phyloP scores from a whole-genome alignment of 2,113 vertebrate species.

The Anolis carolinensis region DNA sequence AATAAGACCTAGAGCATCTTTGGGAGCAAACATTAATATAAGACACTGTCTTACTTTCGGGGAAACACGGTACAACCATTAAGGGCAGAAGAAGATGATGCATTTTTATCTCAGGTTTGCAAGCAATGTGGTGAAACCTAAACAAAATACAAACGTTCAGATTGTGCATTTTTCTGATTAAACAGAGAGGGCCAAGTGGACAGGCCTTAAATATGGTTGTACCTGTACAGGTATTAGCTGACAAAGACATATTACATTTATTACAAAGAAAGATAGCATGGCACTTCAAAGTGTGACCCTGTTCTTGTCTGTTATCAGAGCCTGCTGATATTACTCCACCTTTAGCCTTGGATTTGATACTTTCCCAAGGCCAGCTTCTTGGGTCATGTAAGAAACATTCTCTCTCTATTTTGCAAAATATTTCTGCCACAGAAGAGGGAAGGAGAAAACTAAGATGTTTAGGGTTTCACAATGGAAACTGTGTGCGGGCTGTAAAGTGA shows the following conservation, averaged over 20 bases:
- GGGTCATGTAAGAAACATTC: background rate
- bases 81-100: background rate
- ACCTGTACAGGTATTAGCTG: background rate
- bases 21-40: no score
- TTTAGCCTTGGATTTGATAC: background rate
- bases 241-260: background rate
- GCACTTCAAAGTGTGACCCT: background rate
- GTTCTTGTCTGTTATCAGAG: background rate
- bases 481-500: no score
- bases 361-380: background rate
- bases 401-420: background rate
- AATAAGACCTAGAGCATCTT: no score
- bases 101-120: background rate
- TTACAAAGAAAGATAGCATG: background rate
- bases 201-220: background rate
- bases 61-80: no score
- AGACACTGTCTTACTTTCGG: no score
- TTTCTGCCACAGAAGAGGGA: background rate
- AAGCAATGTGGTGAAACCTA: background rate
- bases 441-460: background rate
- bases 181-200: background rate
- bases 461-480: background rate
- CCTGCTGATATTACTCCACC: background rate
- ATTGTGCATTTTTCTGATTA: background rate
- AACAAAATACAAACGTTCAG: background rate